A percentile compares a stretch with the other conserved stretches of the same genome.
Evolutionary conservation across 1,140 invertebrate species (phyloP).

Genomic region (Periplaneta americana): DNA sequence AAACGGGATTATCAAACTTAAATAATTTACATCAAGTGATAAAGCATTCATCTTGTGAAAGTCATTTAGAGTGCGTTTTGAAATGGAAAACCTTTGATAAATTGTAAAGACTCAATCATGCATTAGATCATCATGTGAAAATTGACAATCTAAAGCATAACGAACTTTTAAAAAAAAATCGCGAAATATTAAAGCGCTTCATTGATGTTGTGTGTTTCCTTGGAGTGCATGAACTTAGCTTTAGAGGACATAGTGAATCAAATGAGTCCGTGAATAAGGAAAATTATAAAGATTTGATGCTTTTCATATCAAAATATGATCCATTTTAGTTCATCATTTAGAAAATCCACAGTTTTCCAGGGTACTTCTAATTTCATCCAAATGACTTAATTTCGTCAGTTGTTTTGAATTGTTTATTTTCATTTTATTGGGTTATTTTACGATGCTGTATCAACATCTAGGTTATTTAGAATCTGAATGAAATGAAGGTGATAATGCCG

Average conservation of each 20-base stretch:
- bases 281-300: not conserved
- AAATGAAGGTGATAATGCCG: no score
- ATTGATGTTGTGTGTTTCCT: not conserved
- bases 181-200: no score
- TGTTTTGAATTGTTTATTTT: not conserved
- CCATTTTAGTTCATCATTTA: not conserved
- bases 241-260: not conserved
- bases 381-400: not conserved
- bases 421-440: no score
- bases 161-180: not conserved
- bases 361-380: not conserved
- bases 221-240: not conserved
- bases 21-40: no score
- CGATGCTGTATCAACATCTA: no score
- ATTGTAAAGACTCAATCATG: not conserved
- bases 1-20: not conserved
- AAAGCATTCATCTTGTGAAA: no score
- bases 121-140: not conserved
- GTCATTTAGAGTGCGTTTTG: no score
- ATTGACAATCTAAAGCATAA: not conserved
- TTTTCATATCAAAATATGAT: not conserved
- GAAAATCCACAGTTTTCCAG: not conserved
- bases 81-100: not conserved
- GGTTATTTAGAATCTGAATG: no score
- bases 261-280: not conserved